A percentile compares a stretch with the other conserved stretches of the same genome.
phyloP scores from a whole-genome alignment of 2,113 vertebrate genomes.

The Myotis lucifugus region DNA sequence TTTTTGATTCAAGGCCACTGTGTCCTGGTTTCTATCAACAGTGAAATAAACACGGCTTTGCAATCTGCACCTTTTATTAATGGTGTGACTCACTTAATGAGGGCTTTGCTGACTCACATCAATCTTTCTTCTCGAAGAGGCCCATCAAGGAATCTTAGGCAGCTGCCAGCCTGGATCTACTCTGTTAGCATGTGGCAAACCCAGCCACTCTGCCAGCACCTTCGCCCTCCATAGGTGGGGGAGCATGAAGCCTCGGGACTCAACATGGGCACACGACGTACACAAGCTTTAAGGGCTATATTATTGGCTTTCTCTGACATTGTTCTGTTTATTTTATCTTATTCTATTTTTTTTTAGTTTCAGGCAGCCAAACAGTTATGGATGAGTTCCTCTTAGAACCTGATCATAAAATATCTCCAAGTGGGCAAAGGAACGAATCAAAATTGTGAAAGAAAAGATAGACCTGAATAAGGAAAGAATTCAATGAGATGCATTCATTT shows the following conservation, averaged over 20 bases:
- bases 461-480: conserved; percentile 37
- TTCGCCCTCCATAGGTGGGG: neutral
- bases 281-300: neutral
- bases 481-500: neutral
- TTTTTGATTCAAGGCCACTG: neutral
- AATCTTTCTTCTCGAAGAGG: conserved; percentile 68
- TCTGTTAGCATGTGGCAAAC: conserved; percentile 2
- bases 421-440: neutral
- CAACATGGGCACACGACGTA: conserved; percentile 6
- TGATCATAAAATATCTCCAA: conserved; percentile 44
- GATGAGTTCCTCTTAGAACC: conserved; percentile 58
- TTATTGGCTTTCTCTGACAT: conserved; percentile 26
- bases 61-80: conserved; percentile 68
- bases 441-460: conserved; percentile 35
- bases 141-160: conserved; percentile 52
- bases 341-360: neutral
- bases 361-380: neutral
- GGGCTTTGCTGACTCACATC: conserved; percentile 63
- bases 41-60: conserved; percentile 72
- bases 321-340: neutral
- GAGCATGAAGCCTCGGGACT: neutral
- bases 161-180: conserved; percentile 64
- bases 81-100: conserved; percentile 69
- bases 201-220: neutral
- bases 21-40: conserved; percentile 68